Evolutionary conservation across 2,888 invertebrate genomes (phyloP).

Genomic region (Parapristionchus giblindavisi): DNA sequence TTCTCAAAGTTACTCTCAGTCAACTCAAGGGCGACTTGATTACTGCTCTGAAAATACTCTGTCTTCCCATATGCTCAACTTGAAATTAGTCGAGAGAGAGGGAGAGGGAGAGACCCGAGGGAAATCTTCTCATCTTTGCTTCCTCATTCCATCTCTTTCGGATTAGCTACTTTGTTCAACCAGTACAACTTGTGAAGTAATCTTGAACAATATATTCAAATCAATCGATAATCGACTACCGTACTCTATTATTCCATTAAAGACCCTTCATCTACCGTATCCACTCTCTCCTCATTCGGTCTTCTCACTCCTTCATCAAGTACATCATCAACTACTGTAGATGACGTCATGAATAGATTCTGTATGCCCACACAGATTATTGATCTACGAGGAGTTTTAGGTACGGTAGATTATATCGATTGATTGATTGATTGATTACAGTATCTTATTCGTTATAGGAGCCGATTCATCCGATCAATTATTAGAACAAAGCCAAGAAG

Average conservation of each 20-base stretch:
- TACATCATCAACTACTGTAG: not conserved
- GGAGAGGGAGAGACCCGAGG: not conserved
- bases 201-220: not conserved
- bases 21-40: constrained; percentile 15
- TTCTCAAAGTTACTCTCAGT: too few species aligned
- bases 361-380: constrained; percentile 10
- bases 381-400: constrained; percentile 18
- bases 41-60: too few species aligned
- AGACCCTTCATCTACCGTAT: constrained; percentile 8
- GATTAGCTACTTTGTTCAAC: not conserved
- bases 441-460: not conserved
- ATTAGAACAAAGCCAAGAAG: not conserved
- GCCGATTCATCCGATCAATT: not conserved
- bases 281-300: constrained; percentile 23
- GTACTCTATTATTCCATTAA: not conserved
- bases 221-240: not conserved
- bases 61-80: too few species aligned
- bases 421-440: not conserved
- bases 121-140: not conserved
- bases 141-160: not conserved
- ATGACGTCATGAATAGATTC: constrained; percentile 17
- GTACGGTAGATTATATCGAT: constrained; percentile 3
- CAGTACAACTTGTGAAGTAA: not conserved
- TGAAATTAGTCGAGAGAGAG: not conserved
- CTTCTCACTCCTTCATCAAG: constrained; percentile 16